These are phyloP conservation scores for Triplophysa siluroides DNA, from an alignment of 2,113 vertebrate species.

Conservation along the genomic window DNA sequence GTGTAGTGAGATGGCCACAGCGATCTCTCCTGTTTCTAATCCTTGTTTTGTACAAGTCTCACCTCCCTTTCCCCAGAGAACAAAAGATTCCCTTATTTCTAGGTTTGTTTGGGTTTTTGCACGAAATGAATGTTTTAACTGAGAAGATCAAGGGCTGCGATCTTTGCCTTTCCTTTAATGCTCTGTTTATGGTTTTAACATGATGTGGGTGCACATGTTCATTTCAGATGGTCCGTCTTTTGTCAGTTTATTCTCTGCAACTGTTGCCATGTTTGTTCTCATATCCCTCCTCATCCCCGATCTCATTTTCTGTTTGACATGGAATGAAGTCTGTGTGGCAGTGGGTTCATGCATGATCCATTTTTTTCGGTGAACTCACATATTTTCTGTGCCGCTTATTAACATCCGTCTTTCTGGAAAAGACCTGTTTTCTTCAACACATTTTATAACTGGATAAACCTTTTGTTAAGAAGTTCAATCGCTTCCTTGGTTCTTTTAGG, in stretches of 20 bases:
- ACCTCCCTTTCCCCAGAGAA: constrained; percentile 4
- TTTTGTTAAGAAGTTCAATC: neutral
- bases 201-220: constrained; percentile 79
- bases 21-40: too few relatives aligned
- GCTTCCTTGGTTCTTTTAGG: constrained; percentile 66
- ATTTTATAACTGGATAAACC: neutral
- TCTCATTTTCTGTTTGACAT: constrained; percentile 68
- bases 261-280: constrained; percentile 70
- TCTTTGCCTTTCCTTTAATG: constrained; percentile 58
- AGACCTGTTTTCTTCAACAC: constrained; percentile 57
- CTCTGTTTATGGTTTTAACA: too few relatives aligned
- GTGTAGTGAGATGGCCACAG: too few relatives aligned
- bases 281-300: constrained; percentile 70
- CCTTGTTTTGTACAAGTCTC: neutral
- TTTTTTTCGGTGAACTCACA: constrained; percentile 79
- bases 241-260: constrained; percentile 53
- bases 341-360: constrained; percentile 77
- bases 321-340: constrained; percentile 78
- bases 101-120: constrained; percentile 76
- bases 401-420: constrained; percentile 81
- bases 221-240: constrained; percentile 69
- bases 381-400: constrained; percentile 82
- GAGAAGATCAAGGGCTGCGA: constrained; percentile 63
- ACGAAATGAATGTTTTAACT: constrained; percentile 73
- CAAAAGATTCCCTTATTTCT: constrained; percentile 55